Evolutionary conservation across 2,888 invertebrate species (phyloP), one percentile per base, ranked within the genome.

Genomic region (Meliscaeva auricollis): DNA sequence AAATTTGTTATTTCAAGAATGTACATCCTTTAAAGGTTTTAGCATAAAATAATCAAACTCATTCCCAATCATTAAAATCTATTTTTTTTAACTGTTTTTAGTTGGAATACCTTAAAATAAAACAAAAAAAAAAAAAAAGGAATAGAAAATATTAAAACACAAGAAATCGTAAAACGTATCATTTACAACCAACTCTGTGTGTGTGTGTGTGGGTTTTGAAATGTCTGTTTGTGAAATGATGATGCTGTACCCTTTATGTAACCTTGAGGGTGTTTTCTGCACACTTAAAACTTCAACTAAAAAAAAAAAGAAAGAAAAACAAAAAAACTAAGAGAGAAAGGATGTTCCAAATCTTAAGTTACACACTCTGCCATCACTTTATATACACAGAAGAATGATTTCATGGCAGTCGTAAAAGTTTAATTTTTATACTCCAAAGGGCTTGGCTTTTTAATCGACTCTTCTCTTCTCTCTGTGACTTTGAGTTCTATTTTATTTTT

Each of bases 371-470:
- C 77, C 66, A 62, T 62, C 62, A 54, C 52, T 72, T 82, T 54
- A 50, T 15, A 4, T 20, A 38, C 38, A 35, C 35, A 35, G 11
- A 22, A 58, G 38, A 76, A 70, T 66, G 17, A 41, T 75, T 84
- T 79, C 84, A 79, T 84, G 60, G 75, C 72, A 54, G 60, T 48
- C 75, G 66, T 84, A 80, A 84, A 76, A 76, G 50, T 76, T 76
- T 32, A 79, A 72, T 46, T 70, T 66, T 66, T 66, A 48, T 48
- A 70, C 64, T 70, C 41, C 70, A n/a, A 48, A 70, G 68, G 75
- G 62, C 46, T 70, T 69, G 62, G 17, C 50, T 56, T 75, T 46
- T 68, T 68, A 68, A 75, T 75, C 48, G 58, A 8, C 48, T 46
- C 17, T 15, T 30, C n/a, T 26, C 3, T 17, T 17, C 48, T 48